Evolutionary conservation across 1,140 invertebrate species (phyloP).

Genomic region (Sitobion miscanthi): DNA sequence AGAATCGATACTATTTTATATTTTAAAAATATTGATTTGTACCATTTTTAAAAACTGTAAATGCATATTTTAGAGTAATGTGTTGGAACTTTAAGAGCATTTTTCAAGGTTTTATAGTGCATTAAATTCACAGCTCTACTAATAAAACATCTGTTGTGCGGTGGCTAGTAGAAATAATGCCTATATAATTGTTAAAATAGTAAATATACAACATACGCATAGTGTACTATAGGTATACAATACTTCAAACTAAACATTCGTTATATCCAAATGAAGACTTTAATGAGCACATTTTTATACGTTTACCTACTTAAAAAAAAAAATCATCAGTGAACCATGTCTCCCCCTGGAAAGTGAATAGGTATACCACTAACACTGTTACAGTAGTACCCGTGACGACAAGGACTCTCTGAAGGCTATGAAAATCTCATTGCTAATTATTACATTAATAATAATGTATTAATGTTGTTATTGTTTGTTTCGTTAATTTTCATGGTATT

Average conservation of each 20-base stretch:
- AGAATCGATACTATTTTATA: not conserved
- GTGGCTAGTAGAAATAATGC: not conserved
- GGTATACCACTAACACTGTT: not conserved
- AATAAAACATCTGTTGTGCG: not conserved
- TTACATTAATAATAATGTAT: not conserved
- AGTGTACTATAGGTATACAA: not conserved
- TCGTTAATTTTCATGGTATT: not conserved
- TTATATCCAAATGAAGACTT: not conserved
- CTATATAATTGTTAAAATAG: not conserved
- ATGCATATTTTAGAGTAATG: not conserved
- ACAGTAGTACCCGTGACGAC: constrained; percentile 7
- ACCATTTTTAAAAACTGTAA: too few species aligned
- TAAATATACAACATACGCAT: not conserved
- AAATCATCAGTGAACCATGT: constrained; percentile 9
- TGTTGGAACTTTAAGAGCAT: not conserved
- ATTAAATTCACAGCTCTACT: not conserved
- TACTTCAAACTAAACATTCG: not conserved
- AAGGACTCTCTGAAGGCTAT: constrained; percentile 36
- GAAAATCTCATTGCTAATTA: not conserved
- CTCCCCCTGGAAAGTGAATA: not conserved
- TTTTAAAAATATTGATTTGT: too few species aligned
- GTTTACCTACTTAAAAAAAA: not conserved
- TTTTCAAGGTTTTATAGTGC: not conserved
- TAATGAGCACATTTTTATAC: constrained; percentile 6
- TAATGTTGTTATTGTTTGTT: not conserved